These are phyloP conservation scores for Allygus modestus DNA, from an alignment of 2,888 invertebrate genomes.

Conservation along the genomic window DNA sequence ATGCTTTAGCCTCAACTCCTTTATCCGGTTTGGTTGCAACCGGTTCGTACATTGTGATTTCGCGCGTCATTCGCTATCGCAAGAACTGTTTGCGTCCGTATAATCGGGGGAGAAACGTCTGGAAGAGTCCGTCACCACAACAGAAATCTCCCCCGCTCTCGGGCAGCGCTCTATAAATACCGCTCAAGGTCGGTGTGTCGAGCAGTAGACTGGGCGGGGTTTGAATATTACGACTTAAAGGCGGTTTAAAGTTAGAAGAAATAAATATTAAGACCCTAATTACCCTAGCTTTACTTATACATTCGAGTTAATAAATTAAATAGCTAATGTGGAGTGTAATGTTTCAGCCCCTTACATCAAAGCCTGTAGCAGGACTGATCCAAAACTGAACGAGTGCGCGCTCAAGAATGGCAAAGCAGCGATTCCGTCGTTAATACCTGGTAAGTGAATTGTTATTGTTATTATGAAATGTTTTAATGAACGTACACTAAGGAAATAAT, in stretches of 20 bases:
- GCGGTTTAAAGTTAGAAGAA: too few species aligned
- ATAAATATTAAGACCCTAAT: too few species aligned
- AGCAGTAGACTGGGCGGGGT: neutral
- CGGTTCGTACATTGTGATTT: neutral
- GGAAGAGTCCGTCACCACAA: neutral
- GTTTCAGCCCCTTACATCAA: slow-evolving; percentile 76
- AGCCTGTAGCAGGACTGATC: slow-evolving; percentile 76
- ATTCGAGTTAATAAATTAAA: too few species aligned
- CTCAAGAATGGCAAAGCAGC: slow-evolving; percentile 66
- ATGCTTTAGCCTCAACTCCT: too few species aligned
- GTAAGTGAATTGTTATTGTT: slow-evolving; percentile 41
- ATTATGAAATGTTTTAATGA: neutral
- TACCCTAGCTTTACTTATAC: too few species aligned
- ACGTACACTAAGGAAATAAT: too few species aligned
- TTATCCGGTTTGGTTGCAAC: too few species aligned
- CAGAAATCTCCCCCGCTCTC: neutral
- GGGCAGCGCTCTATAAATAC: neutral
- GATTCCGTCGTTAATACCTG: slow-evolving; percentile 67
- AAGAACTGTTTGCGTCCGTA: neutral
- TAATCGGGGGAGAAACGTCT: neutral
- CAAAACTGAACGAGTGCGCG: slow-evolving; percentile 70
- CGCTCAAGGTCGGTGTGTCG: neutral
- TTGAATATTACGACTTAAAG: too few species aligned
- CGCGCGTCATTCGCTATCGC: neutral
- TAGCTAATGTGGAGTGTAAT: too few species aligned